These are phyloP conservation scores for Pachyseris speciosa DNA, from an alignment of 64 coral and sea anemone species.

Conservation along the genomic window DNA sequence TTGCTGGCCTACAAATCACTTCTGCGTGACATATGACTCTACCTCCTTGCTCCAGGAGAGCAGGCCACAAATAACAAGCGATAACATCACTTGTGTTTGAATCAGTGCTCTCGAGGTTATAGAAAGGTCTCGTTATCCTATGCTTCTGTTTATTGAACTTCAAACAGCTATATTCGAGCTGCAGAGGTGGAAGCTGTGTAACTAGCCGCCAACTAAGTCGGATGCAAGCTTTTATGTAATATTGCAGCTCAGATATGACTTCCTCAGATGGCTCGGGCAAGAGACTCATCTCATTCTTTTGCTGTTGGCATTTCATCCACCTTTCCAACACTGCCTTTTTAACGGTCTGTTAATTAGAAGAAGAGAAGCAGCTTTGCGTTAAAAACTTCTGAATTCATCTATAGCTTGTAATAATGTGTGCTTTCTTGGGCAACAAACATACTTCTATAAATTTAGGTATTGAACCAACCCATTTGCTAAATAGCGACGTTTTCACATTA, in stretches of 20 bases:
- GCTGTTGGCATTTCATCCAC: not conserved
- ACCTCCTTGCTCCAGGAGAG: not conserved
- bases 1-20: too few relatives aligned
- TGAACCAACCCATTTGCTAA: too few relatives aligned
- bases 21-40: not conserved
- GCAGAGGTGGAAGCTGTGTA: not conserved
- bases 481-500: too few relatives aligned
- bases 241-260: not conserved
- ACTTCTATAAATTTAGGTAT: too few relatives aligned
- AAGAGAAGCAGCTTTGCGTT: too few relatives aligned
- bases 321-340: not conserved
- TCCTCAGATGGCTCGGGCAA: not conserved
- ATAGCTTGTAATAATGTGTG: too few relatives aligned
- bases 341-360: not conserved
- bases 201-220: not conserved
- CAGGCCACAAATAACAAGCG: constrained; percentile 7
- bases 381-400: too few relatives aligned
- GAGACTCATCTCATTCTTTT: not conserved
- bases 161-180: not conserved
- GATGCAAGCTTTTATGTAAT: not conserved
- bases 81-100: not conserved
- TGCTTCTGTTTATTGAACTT: not conserved
- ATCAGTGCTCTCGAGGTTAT: not conserved
- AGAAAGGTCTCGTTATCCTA: not conserved
- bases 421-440: too few relatives aligned